These are phyloP conservation scores for Diadumene lineata DNA, from an alignment of 92 coral and sea anemone species.

Conservation along the genomic window DNA sequence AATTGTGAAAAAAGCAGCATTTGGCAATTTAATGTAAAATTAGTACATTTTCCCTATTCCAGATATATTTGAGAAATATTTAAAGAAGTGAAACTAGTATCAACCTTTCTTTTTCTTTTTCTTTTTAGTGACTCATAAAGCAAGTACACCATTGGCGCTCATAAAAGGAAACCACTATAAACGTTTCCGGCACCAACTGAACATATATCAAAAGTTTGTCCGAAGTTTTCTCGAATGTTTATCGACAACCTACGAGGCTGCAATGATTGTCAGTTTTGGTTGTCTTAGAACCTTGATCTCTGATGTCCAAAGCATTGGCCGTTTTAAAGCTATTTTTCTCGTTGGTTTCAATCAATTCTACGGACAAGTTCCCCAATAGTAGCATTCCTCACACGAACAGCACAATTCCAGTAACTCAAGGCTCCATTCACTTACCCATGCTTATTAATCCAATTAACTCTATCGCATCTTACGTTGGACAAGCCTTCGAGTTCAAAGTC, in stretches of 20 bases:
- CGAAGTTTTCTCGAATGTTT: slow-evolving; percentile 31
- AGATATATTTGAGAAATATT: too few species aligned
- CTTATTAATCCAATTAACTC: slow-evolving; percentile 48
- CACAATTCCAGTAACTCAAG: slow-evolving; percentile 26
- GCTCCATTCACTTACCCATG: slow-evolving; percentile 47
- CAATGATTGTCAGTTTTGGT: slow-evolving; percentile 42
- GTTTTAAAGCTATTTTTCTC: slow-evolving; percentile 85
- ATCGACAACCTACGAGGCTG: slow-evolving; percentile 28
- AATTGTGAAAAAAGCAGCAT: too few species aligned
- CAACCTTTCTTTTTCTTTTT: too few species aligned
- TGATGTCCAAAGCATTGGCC: slow-evolving; percentile 91
- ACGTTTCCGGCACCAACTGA: too few species aligned
- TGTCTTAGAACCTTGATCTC: slow-evolving; percentile 46
- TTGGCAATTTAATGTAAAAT: too few species aligned
- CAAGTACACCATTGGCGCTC: too few species aligned
- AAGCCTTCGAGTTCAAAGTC: slow-evolving; percentile 54
- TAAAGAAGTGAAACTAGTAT: too few species aligned
- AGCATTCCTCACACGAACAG: slow-evolving; percentile 28
- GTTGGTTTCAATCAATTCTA: slow-evolving; percentile 66
- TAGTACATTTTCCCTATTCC: too few species aligned
- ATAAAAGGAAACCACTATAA: too few species aligned
- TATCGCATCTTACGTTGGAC: slow-evolving; percentile 58
- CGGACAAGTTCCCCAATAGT: slow-evolving; percentile 49
- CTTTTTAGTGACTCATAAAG: too few species aligned
- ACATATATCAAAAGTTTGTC: background rate